Evolutionary conservation across 1,140 invertebrate species (phyloP).

Genomic region (Ceratoteleas bidentatus): DNA sequence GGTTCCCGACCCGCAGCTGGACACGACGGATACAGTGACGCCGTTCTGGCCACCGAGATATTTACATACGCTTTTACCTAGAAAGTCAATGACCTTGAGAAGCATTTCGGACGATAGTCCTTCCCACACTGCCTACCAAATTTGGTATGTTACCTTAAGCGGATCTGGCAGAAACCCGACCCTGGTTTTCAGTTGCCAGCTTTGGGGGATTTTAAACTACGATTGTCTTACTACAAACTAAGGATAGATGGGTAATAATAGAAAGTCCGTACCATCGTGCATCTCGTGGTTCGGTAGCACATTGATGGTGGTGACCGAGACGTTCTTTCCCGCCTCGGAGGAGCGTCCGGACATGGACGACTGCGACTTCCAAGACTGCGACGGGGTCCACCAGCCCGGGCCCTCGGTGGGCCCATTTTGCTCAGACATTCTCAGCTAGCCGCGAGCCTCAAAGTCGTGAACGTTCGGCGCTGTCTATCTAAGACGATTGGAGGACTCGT

Average conservation of each 20-base stretch:
- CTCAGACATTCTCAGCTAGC: conserved; percentile 80
- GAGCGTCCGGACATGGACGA: conserved; percentile 66
- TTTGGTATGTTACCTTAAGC: too few relatives aligned
- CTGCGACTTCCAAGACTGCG: conserved; percentile 77
- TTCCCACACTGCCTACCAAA: not conserved
- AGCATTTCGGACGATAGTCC: not conserved
- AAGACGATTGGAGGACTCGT: conserved; percentile 53
- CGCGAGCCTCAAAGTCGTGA: conserved; percentile 51
- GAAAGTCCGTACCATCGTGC: conserved; percentile 74
- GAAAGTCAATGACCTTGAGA: not conserved
- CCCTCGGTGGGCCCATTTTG: conserved; percentile 78
- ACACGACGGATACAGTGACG: conserved; percentile 79
- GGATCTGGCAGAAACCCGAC: too few relatives aligned
- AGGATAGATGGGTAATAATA: not conserved
- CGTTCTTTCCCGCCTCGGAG: conserved; percentile 77
- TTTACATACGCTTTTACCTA: conserved; percentile 79
- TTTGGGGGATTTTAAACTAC: too few relatives aligned
- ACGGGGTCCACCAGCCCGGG: conserved; percentile 76
- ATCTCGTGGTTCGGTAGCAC: conserved; percentile 77
- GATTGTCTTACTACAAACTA: too few relatives aligned
- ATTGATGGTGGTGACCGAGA: conserved; percentile 80
- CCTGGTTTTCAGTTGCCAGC: too few relatives aligned
- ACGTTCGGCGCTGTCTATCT: conserved; percentile 53
- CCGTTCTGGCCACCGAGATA: conserved; percentile 79
- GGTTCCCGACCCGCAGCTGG: conserved; percentile 74